Conservation (phyloP, 2,113 vertebrate species). For the Carlito syrichta region DNA sequence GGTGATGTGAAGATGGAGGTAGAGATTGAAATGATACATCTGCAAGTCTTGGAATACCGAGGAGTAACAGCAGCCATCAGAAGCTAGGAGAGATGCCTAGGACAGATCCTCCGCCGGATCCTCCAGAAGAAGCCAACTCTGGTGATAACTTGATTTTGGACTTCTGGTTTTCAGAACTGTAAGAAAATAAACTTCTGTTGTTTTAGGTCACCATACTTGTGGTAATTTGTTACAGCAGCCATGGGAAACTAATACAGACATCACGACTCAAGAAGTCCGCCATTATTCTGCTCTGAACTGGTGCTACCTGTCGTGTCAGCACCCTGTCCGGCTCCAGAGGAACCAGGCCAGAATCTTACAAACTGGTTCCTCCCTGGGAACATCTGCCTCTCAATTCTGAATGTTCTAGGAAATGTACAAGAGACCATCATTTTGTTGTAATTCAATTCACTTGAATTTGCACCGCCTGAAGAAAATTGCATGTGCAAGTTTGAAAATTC, state of each 20-base stretch:
- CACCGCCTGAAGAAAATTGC: background rate
- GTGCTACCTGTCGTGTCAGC: fast-evolving
- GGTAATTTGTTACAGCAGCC: background rate
- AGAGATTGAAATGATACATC: background rate
- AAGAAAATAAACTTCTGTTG: background rate
- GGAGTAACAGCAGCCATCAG: background rate
- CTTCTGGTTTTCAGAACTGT: background rate
- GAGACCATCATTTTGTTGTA: background rate
- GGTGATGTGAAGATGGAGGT: background rate
- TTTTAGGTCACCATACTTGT: background rate
- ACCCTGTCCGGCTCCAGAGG: background rate
- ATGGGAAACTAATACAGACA: background rate
- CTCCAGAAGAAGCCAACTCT: background rate
- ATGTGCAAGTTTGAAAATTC: conserved; percentile 59
- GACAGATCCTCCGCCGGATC: background rate
- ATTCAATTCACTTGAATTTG: conserved; percentile 32
- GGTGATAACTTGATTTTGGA: background rate
- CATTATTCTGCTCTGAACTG: background rate
- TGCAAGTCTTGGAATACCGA: background rate
- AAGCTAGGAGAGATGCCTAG: background rate
- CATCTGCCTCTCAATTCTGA: conserved; percentile 16
- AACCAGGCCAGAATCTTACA: background rate
- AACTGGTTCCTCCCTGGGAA: background rate
- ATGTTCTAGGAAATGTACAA: conserved; percentile 9
- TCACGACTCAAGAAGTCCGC: background rate